Evolutionary conservation across 2,888 invertebrate genomes (phyloP).

Genomic region (Agriopis marginaria): DNA sequence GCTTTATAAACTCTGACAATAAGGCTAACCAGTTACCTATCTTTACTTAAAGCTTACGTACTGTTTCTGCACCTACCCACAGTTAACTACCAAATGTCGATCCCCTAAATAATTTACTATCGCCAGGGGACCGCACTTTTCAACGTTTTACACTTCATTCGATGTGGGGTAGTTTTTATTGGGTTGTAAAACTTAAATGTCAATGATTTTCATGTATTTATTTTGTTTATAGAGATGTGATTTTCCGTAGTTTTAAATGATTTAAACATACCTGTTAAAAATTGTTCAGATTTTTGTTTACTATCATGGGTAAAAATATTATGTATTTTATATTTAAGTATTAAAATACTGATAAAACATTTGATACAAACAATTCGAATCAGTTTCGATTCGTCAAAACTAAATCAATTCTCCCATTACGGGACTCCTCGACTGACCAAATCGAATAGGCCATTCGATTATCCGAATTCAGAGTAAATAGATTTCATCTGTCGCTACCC

Average conservation of each 20-base stretch:
- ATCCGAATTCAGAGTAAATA: constrained; percentile 40
- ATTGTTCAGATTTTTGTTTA: too few species aligned
- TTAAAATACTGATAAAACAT: not conserved
- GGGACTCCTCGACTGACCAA: constrained; percentile 34
- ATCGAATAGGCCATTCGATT: constrained; percentile 46
- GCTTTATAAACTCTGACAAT: too few species aligned
- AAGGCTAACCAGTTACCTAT: too few species aligned
- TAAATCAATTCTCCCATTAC: constrained; percentile 34
- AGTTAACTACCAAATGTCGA: constrained; percentile 38
- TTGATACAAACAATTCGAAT: constrained; percentile 2
- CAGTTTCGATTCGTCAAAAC: constrained; percentile 15
- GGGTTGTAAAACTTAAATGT: constrained; percentile 29
- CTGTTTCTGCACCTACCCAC: constrained; percentile 6
- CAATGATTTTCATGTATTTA: constrained; percentile 29
- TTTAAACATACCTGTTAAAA: not conserved
- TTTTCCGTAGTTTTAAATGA: not conserved
- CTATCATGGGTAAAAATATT: too few species aligned
- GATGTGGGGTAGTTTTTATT: constrained; percentile 18
- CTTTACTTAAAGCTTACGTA: not conserved
- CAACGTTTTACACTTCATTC: constrained; percentile 34
- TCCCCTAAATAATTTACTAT: constrained; percentile 46
- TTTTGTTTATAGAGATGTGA: constrained; percentile 9
- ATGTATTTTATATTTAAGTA: not conserved
- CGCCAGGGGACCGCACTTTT: constrained; percentile 38
- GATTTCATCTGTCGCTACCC: constrained; percentile 43